Base-by-base conservation (phyloP, 1,140 invertebrate species). In the Apis laboriosa region DNA sequence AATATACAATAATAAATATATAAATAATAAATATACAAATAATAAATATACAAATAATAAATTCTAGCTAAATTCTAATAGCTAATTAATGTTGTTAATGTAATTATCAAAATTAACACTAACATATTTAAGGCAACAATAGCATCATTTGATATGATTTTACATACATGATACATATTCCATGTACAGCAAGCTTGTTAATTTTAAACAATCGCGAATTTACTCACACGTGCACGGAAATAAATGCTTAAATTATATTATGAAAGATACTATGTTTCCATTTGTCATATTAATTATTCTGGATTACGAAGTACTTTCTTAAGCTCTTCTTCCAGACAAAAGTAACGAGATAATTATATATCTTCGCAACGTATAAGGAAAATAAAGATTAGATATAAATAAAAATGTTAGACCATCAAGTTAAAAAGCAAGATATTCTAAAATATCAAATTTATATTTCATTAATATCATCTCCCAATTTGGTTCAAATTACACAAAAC, bases 121-220 rank as follows among this genome's bases (percentile, higher is more conserved):
- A 28, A 73, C 73, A 58, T 61, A 71, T 80, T 73, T 73, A 63
- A 72, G 28, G 28, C 28, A 13, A 60, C 56, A 49, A 49, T 63
- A n/a, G 58, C 51, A 66, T 75, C 34, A 43, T 76, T 67, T 24
- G 75, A 77, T 83, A 83, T 21, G 28, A 82, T 82, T 64, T 82
- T 60, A 53, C 21, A 24, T 61, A 49, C 56, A 28, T 49, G 49
- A 55, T 75, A 63, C 49, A 66, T 83, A 61, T 53, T 81, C 19
- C 61, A 58, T 81, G 56, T 70, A 76, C 53, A 58, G 43, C 34
- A 51, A 21, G 66, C 74, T 77, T 75, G 80, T 83, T 83, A 83
- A 83, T 68, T 83, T 83, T 75, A 77, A 83, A 83, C 77, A 83
- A 83, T 77, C 80, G 75, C 80, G 75, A 24, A 66, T 58, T 9